A percentile compares a stretch with the other conserved stretches of the same genome.
These are phyloP conservation scores for Xenentodon cancila DNA, from an alignment of 2,797 vertebrate genomes.

Conservation along the genomic window DNA sequence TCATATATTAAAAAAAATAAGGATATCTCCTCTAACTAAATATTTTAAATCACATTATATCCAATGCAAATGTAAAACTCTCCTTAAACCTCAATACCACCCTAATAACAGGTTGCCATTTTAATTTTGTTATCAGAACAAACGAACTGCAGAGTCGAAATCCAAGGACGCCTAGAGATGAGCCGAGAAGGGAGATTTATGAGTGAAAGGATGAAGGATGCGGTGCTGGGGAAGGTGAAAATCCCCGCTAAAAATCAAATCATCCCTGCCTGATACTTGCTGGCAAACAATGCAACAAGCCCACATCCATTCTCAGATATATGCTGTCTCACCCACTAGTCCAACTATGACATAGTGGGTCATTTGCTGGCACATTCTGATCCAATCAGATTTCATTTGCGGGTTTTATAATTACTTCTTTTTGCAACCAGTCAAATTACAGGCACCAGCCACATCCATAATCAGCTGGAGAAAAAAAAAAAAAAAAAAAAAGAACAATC, in stretches of 20 bases:
- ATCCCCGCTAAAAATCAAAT: conserved; percentile 43
- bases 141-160: conserved; percentile 11
- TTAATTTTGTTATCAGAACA: too few species aligned
- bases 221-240: conserved; percentile 18
- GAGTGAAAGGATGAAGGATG: conserved; percentile 46
- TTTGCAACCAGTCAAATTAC: conserved; percentile 44
- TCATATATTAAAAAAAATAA: too few species aligned
- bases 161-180: conserved; percentile 45
- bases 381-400: conserved; percentile 45
- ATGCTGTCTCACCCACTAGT: conserved; percentile 4
- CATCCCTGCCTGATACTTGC: conserved; percentile 37
- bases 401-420: conserved; percentile 40
- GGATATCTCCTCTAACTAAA: too few species aligned
- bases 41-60: too few species aligned
- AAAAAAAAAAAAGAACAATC: conserved; percentile 8
- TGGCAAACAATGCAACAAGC: conserved; percentile 3
- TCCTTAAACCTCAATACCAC: too few species aligned
- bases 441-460: conserved; percentile 27
- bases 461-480: conserved; percentile 24
- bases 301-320: conserved; percentile 7
- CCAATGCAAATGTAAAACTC: too few species aligned
- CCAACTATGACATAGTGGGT: conserved; percentile 18
- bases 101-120: too few species aligned
- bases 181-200: conserved; percentile 53
- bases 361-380: conserved; percentile 21